A percentile compares a stretch with the other conserved stretches of the same genome.
Evolutionary conservation across 2,888 invertebrate genomes (phyloP).

Genomic region (Cecidostiba fungosa): DNA sequence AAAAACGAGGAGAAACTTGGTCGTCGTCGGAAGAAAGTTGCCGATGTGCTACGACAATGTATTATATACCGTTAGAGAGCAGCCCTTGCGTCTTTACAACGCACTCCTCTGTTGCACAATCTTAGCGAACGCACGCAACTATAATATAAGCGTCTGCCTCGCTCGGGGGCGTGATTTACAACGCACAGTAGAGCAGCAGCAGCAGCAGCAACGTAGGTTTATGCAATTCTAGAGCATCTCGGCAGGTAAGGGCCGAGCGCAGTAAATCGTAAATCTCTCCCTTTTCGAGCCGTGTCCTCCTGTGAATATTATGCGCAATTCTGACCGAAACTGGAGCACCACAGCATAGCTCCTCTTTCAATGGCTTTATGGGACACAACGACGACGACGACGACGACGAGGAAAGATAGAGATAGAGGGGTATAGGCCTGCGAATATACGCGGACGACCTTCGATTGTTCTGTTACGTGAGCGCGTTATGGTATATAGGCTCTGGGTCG

Average conservation of each 20-base stretch:
- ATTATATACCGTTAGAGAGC: neutral
- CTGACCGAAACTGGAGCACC: slow-evolving; percentile 53
- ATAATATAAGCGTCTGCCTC: too few species aligned
- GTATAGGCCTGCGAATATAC: neutral
- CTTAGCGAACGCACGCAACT: neutral
- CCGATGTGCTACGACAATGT: neutral
- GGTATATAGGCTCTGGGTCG: neutral
- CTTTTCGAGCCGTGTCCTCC: neutral
- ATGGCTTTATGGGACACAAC: neutral
- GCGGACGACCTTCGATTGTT: neutral
- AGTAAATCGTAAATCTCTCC: slow-evolving; percentile 23
- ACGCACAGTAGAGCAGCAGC: too few species aligned
- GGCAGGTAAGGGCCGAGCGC: neutral
- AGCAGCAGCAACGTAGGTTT: slow-evolving; percentile 15
- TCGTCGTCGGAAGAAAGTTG: neutral
- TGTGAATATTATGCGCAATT: slow-evolving; percentile 35
- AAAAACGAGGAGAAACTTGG: too few species aligned
- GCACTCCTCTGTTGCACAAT: neutral
- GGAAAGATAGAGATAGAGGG: neutral
- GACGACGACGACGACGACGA: neutral
- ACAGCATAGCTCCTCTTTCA: neutral
- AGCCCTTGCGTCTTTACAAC: slow-evolving; percentile 8
- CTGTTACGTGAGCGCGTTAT: neutral
- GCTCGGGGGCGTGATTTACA: slow-evolving; percentile 46
- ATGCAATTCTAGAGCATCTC: slow-evolving; percentile 53